These are phyloP conservation scores for Acheta domesticus DNA, from an alignment of 2,888 invertebrate species.

Conservation along the genomic window DNA sequence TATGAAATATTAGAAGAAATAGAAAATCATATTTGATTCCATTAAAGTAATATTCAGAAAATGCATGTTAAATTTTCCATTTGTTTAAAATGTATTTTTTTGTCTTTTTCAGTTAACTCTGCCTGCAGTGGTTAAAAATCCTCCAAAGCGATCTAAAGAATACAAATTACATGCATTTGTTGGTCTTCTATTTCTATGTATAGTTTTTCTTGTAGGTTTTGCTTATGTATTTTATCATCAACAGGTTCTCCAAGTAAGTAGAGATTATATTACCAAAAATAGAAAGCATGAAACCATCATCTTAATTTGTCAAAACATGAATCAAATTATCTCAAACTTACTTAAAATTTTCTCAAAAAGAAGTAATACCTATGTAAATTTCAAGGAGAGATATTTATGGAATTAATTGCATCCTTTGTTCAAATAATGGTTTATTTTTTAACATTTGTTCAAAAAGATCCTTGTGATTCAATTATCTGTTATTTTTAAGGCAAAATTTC, in stretches of 20 bases:
- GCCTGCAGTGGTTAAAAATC: conserved; percentile 64
- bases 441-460: no score
- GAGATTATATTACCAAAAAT: no score
- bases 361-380: no score
- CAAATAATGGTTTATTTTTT: no score
- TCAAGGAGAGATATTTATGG: no score
- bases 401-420: no score
- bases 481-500: no score
- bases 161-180: conserved; percentile 80
- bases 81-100: neutral
- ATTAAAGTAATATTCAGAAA: neutral
- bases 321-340: no score
- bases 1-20: neutral
- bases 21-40: conserved; percentile 29
- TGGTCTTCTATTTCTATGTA: conserved; percentile 71
- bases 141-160: conserved; percentile 62
- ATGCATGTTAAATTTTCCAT: neutral
- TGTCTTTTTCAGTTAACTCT: conserved; percentile 64
- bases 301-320: no score
- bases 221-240: conserved; percentile 81
- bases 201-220: conserved; percentile 77
- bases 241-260: conserved; percentile 61
- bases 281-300: no score
- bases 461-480: no score
- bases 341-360: no score